Conservation (phyloP, 1,140 invertebrate species). For the Phortica variegata region DNA sequence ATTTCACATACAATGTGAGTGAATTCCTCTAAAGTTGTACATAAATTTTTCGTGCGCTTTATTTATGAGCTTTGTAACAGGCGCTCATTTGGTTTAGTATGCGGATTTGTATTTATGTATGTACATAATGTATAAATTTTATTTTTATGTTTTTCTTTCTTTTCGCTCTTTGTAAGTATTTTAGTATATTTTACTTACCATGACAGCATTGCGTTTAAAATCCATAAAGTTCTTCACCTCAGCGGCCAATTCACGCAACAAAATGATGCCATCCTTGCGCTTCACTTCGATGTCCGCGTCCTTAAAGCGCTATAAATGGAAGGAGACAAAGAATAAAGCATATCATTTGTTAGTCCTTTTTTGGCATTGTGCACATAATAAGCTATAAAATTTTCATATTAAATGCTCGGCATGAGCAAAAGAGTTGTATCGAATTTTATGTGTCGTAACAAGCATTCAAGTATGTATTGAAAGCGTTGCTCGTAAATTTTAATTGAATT, state of each 20-base stretch:
- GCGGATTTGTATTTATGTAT: too few relatives aligned
- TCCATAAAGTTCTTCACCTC: constrained; percentile 90
- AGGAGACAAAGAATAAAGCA: constrained; percentile 11
- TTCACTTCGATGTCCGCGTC: constrained; percentile 70
- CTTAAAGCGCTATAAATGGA: constrained; percentile 71
- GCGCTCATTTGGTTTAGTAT: too few relatives aligned
- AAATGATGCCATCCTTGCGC: constrained; percentile 77
- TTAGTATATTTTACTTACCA: constrained; percentile 75
- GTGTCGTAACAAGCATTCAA: constrained; percentile 1
- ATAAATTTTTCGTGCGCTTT: too few relatives aligned
- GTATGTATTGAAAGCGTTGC: background rate
- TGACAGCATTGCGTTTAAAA: constrained; percentile 84
- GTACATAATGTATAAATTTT: too few relatives aligned
- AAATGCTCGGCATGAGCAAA: constrained; percentile 1
- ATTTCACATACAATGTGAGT: too few relatives aligned
- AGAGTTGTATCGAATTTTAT: too few relatives aligned
- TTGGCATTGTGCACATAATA: constrained; percentile 14
- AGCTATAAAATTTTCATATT: constrained; percentile 36
- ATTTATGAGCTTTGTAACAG: too few relatives aligned
- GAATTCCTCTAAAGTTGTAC: too few relatives aligned
- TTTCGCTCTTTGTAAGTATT: too few relatives aligned
- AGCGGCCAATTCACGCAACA: constrained; percentile 78
- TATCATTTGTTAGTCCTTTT: constrained; percentile 10
- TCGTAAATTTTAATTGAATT: background rate
- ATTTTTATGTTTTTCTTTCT: too few relatives aligned